A percentile compares a stretch with the other conserved stretches of the same genome.
Evolutionary conservation across 2,797 vertebrate genomes (phyloP).

Genomic region (Chelonia mydas): DNA sequence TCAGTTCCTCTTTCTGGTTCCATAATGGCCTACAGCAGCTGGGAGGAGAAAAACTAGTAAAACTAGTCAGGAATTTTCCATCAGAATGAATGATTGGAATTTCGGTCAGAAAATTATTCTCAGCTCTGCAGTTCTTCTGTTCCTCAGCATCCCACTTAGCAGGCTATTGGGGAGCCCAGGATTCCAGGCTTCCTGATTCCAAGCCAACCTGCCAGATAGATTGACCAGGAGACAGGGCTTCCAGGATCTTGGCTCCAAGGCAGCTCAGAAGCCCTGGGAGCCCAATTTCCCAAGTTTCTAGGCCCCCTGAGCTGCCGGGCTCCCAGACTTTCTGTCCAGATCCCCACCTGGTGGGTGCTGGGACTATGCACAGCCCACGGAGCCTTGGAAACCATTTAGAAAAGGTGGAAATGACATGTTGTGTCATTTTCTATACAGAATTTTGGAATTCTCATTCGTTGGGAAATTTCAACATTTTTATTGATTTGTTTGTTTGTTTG

Average conservation of each 20-base stretch:
- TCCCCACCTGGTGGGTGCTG: neutral
- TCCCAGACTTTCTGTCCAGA: neutral
- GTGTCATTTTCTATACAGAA: neutral
- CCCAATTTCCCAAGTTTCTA: neutral
- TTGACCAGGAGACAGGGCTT: neutral
- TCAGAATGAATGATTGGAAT: neutral
- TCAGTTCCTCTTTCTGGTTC: neutral
- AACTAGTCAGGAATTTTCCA: neutral
- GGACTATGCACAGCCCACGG: neutral
- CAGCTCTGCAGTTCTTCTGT: neutral
- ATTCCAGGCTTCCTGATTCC: neutral
- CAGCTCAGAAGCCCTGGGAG: neutral
- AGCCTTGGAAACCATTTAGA: neutral
- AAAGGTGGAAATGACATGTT: neutral
- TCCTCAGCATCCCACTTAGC: neutral
- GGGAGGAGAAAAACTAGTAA: neutral
- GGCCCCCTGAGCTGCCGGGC: neutral
- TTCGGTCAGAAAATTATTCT: neutral
- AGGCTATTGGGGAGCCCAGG: neutral
- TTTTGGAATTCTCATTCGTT: neutral
- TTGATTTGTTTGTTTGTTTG: neutral
- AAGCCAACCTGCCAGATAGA: neutral
- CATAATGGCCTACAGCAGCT: neutral
- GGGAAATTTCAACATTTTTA: neutral
- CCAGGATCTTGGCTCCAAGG: neutral